phyloP scores from a whole-genome alignment of 2,797 vertebrate genomes.

The Cacajao melanocephalus region DNA sequence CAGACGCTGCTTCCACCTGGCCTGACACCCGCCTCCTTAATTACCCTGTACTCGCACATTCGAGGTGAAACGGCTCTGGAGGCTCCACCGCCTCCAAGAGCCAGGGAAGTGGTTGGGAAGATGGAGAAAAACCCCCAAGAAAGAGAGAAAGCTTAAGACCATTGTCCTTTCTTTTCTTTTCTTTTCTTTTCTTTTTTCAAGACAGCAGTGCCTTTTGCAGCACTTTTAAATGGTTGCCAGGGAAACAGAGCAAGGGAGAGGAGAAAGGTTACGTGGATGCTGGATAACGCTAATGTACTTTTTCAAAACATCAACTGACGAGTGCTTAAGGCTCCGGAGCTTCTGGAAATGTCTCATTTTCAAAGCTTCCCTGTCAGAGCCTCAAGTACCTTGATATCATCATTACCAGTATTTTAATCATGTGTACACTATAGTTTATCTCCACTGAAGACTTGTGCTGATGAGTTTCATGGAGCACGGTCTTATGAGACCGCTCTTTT shows the following conservation, averaged over 20 bases:
- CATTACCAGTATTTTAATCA: constrained; percentile 83
- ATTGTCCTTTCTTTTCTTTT: constrained; percentile 73
- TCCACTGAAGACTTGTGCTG: constrained; percentile 74
- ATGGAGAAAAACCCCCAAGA: background rate
- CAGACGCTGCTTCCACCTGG: background rate
- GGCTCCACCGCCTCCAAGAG: background rate
- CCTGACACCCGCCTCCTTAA: constrained; percentile 65
- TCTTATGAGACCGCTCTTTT: constrained; percentile 47
- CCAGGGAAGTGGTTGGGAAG: constrained; percentile 54
- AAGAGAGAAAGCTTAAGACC: constrained; percentile 68
- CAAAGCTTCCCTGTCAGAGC: constrained; percentile 66
- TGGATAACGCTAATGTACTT: constrained; percentile 84
- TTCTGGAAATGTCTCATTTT: constrained; percentile 79
- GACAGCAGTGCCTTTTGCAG: constrained; percentile 84
- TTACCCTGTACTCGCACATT: constrained; percentile 39
- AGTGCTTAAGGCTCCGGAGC: constrained; percentile 80
- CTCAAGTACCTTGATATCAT: constrained; percentile 71
- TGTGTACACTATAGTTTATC: constrained; percentile 80
- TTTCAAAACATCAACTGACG: constrained; percentile 84
- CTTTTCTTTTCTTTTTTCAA: constrained; percentile 75
- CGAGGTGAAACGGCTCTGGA: constrained; percentile 15
- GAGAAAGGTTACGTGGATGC: constrained; percentile 86
- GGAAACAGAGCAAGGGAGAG: constrained; percentile 86
- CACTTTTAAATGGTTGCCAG: constrained; percentile 87
- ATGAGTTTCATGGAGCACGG: constrained; percentile 75